Conservation (phyloP, 2,113 vertebrate genomes). For the Elanus axillaris region DNA sequence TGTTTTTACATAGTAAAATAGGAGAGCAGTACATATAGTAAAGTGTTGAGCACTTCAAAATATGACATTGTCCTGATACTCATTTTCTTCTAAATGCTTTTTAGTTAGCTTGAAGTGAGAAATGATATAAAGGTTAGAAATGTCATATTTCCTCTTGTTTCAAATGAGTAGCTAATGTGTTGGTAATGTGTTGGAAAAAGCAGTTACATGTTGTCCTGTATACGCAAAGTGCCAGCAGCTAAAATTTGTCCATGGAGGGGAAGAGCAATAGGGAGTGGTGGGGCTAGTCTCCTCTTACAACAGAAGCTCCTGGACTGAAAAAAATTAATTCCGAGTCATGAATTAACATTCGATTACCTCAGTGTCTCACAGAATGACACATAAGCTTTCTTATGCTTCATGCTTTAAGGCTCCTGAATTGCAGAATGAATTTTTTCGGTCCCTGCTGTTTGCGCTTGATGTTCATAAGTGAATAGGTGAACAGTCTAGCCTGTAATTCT, state of each 20-base stretch:
- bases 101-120: neutral
- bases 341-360: neutral
- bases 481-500: neutral
- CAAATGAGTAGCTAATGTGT: neutral
- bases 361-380: neutral
- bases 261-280: neutral
- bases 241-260: neutral
- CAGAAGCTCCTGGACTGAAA: neutral
- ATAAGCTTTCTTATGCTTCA: neutral
- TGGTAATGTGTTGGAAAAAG: neutral
- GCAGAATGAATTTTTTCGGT: neutral
- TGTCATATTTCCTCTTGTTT: neutral
- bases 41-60: neutral
- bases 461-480: neutral
- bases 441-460: neutral
- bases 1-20: neutral
- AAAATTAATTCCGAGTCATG: neutral
- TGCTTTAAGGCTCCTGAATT: neutral
- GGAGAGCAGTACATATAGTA: neutral
- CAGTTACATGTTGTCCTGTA: neutral
- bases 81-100: neutral
- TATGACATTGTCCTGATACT: rapidly evolving
- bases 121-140: neutral
- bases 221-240: neutral
- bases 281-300: neutral